These are phyloP conservation scores for Porites lutea DNA, from an alignment of 64 coral and sea anemone genomes.

Conservation along the genomic window DNA sequence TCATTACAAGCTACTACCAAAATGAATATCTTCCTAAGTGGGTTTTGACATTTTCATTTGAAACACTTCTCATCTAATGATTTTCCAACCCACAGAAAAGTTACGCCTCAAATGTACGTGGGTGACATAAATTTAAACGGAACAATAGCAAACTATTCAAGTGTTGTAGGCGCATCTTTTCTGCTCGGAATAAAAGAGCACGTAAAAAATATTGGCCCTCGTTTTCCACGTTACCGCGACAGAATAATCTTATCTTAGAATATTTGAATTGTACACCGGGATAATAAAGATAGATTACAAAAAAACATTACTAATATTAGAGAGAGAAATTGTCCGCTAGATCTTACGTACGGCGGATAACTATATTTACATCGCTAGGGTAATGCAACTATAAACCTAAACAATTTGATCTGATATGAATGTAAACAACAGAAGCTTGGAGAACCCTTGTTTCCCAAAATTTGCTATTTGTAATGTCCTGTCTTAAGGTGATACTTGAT, in stretches of 20 bases:
- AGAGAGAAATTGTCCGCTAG: not conserved
- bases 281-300: not conserved
- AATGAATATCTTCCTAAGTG: constrained; percentile 19
- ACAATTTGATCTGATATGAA: constrained; percentile 23
- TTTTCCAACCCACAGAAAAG: not conserved
- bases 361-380: not conserved
- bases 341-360: not conserved
- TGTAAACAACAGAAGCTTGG: not conserved
- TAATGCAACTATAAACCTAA: not conserved
- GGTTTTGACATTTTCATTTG: constrained; percentile 29
- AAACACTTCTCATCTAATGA: not conserved
- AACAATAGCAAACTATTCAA: no score
- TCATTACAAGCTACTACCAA: not conserved
- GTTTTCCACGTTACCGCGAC: no score
- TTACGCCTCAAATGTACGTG: not conserved
- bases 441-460: not conserved
- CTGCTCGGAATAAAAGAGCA: not conserved
- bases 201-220: not conserved
- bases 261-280: not conserved
- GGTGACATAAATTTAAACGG: not conserved
- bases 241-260: no score
- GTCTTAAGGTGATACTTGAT: not conserved
- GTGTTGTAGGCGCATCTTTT: no score
- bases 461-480: not conserved
- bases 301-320: not conserved